phyloP scores from a whole-genome alignment of 2,797 vertebrate genomes.

The Enteromius viviparus region DNA sequence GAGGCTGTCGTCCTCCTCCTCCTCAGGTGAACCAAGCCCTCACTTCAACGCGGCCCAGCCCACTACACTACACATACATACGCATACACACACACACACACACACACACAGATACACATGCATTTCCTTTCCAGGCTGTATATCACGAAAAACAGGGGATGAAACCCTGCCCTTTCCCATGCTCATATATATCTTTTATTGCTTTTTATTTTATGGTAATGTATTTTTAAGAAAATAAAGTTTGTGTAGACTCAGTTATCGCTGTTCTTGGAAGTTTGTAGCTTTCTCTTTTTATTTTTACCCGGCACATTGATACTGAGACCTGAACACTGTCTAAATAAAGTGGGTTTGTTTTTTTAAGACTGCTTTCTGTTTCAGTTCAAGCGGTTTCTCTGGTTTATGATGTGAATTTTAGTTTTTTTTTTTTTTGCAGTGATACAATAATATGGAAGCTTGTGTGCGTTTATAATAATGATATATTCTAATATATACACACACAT shows the following conservation, averaged over 20 bases:
- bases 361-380: conserved; percentile 26
- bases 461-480: no score
- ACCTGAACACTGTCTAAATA: conserved; percentile 80
- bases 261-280: conserved; percentile 78
- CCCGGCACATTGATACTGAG: conserved; percentile 78
- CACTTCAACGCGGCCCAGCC: conserved; percentile 40
- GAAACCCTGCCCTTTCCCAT: not conserved
- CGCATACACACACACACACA: conserved; percentile 35
- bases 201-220: conserved; percentile 77
- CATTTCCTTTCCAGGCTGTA: conserved; percentile 60
- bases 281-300: conserved; percentile 65
- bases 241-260: conserved; percentile 80
- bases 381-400: not conserved
- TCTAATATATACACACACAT: no score
- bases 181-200: conserved; percentile 72
- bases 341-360: conserved; percentile 71
- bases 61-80: conserved; percentile 46
- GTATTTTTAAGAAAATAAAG: conserved; percentile 81
- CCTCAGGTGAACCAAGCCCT: conserved; percentile 65
- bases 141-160: conserved; percentile 64
- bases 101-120: conserved; percentile 26
- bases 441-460: not conserved
- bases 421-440: not conserved
- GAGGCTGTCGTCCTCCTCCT: conserved; percentile 56
- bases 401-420: not conserved